Evolutionary conservation across 2,113 vertebrate species (phyloP), one percentile per base, ranked within the genome.

Genomic region (Xenus cinereus): DNA sequence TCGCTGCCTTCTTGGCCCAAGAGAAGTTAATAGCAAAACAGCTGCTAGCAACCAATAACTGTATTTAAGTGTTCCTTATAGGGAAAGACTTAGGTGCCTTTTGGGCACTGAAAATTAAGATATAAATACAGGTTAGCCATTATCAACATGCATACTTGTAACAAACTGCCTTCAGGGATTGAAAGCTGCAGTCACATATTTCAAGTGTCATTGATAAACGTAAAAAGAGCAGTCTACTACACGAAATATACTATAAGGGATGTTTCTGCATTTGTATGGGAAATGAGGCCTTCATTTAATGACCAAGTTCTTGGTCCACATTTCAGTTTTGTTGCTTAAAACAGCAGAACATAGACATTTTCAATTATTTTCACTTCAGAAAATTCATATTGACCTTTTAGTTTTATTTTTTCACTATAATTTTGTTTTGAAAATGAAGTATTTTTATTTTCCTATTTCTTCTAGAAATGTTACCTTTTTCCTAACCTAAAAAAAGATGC

Each of bases 11-110:
- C 95, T 94, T 94, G 72, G 63, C 75, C 74, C 68, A 71, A 74
- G 54, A 95, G 63, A 81, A 88, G 46, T 50, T 77, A 88, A 92
- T 84, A 43, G 64, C 37, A 84, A 86, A 96, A 82, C 54, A 92
- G 79, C 87, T 86, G 41, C 68, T 86, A 72, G 16, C 43, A 80
- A 43, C 46, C 46, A 87, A 30, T 89, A 86, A 67, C 14, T 85
- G 26, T 46, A 82, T 87, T 89, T 88, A 85, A 95, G 14, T 67
- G 53, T 27, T 77, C 28, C 66, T 91, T 71, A 67, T 41, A 56
- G 27, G 46, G 33, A 63, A 91, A 79, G 43, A 89, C 43, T 62
- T 53, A 66, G 46, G 46, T 95, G 59, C n/a, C 45, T 90, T 95
- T 91, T 83, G 84, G 71, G 78, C 63, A 54, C 59, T 51, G n/a